A percentile compares a stretch with the other conserved stretches of the same genome.
Evolutionary conservation across 2,888 invertebrate genomes (phyloP).

Genomic region (Tachina fera): DNA sequence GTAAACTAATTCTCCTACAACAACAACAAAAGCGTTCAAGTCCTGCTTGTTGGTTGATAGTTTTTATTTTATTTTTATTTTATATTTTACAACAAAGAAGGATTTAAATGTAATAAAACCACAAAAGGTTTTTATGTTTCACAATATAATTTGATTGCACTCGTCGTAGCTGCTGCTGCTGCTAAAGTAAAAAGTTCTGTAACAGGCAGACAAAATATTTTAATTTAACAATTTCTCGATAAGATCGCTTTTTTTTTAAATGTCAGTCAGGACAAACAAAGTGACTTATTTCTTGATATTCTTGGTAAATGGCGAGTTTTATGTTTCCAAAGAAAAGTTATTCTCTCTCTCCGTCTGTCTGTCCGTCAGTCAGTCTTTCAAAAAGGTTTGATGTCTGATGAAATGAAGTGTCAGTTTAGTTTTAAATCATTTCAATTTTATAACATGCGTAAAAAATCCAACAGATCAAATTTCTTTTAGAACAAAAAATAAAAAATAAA

Average conservation of each 20-base stretch:
- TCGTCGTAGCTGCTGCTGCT: not conserved
- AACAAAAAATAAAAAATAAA: not conserved
- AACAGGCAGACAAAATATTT: slow-evolving; percentile 59
- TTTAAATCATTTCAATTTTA: slow-evolving; percentile 62
- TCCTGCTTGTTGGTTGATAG: slow-evolving; percentile 41
- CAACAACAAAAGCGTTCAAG: slow-evolving; percentile 48
- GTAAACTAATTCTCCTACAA: slow-evolving; percentile 68
- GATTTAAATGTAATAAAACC: slow-evolving; percentile 66
- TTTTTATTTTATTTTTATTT: not conserved
- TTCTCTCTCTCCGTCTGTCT: not conserved
- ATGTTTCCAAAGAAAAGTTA: slow-evolving; percentile 13
- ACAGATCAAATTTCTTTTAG: slow-evolving; percentile 61
- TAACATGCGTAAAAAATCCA: slow-evolving; percentile 47
- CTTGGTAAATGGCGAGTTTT: slow-evolving; percentile 25
- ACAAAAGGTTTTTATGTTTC: slow-evolving; percentile 52
- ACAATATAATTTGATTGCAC: slow-evolving; percentile 11
- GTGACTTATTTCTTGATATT: slow-evolving; percentile 19
- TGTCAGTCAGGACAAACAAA: slow-evolving; percentile 44
- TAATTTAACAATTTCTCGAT: slow-evolving; percentile 67
- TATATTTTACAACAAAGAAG: not conserved
- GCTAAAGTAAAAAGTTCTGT: not conserved
- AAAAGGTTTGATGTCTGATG: slow-evolving; percentile 47
- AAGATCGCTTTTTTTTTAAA: slow-evolving; percentile 50
- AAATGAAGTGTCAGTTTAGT: slow-evolving; percentile 64
- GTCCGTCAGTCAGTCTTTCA: not conserved